Percentiles rank a stretch among this genome's conserved stretches.
phyloP scores from a whole-genome alignment of 2,888 invertebrate species.

The Uropetala carovei region DNA sequence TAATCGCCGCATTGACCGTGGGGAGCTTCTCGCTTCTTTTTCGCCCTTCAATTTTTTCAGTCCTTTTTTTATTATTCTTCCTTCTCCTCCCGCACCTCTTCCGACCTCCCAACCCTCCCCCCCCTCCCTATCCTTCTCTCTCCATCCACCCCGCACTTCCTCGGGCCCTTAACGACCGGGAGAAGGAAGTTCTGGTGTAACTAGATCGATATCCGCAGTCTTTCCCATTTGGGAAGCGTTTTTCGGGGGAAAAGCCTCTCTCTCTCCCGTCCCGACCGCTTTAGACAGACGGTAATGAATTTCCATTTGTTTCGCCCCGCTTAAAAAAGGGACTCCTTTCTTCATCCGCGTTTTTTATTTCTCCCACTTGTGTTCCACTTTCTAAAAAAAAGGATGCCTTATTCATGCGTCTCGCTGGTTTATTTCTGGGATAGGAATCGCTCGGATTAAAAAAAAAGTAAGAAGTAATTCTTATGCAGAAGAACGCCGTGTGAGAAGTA shows the following conservation, averaged over 20 bases:
- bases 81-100: slow-evolving; percentile 11
- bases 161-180: too few relatives aligned
- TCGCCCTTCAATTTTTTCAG: slow-evolving; percentile 1
- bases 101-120: background rate
- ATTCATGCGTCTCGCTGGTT: too few relatives aligned
- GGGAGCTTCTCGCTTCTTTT: background rate
- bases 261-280: background rate
- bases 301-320: background rate
- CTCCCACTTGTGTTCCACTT: too few relatives aligned
- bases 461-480: too few relatives aligned
- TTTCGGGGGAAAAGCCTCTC: background rate
- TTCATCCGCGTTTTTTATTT: too few relatives aligned
- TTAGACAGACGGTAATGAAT: background rate
- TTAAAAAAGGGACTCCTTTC: too few relatives aligned
- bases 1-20: slow-evolving; percentile 7
- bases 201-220: background rate
- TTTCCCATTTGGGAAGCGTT: background rate
- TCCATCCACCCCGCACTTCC: too few relatives aligned
- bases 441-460: too few relatives aligned
- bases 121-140: background rate
- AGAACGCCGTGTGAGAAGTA: too few relatives aligned
- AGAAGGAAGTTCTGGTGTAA: background rate
- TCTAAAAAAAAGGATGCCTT: too few relatives aligned
- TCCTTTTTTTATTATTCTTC: slow-evolving; percentile 29
- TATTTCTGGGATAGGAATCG: too few relatives aligned